A percentile compares a stretch with the other conserved stretches of the same genome.
Conservation (phyloP, 2,113 vertebrate genomes). For the Leptobrachium leishanense region DNA sequence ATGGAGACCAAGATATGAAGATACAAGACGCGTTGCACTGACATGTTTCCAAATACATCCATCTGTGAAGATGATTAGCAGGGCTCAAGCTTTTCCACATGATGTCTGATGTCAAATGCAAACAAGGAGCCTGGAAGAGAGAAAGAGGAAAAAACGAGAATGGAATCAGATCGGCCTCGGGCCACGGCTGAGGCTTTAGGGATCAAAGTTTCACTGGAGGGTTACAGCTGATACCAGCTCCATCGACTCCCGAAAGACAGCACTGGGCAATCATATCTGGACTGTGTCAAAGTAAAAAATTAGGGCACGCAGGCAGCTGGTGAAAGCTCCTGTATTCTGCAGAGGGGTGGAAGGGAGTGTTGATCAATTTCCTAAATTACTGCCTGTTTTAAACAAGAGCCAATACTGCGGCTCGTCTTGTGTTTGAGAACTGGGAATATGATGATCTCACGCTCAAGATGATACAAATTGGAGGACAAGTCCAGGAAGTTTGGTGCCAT, state of each 20-base stretch:
- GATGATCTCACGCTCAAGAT: no score
- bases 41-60: conserved; percentile 21
- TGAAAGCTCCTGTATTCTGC: conserved; percentile 19
- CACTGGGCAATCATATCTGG: conserved; percentile 31
- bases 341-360: conserved; percentile 20
- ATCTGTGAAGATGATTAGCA: conserved; percentile 37
- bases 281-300: conserved; percentile 40
- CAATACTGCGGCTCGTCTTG: conserved; percentile 15
- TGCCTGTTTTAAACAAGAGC: neutral
- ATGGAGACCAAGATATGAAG: conserved; percentile 15
- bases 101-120: conserved; percentile 23
- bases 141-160: neutral
- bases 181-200: conserved; percentile 37
- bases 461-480: no score
- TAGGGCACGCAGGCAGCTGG: conserved; percentile 21
- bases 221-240: conserved; percentile 36
- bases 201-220: conserved; percentile 44
- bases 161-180: conserved; percentile 28
- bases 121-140: conserved; percentile 19
- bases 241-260: conserved; percentile 29
- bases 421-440: neutral
- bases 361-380: neutral
- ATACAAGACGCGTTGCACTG: conserved; percentile 8
- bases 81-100: conserved; percentile 9
- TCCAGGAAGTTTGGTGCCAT: no score